Evolutionary conservation across 2,797 vertebrate species (phyloP).

Genomic region (Acanthopagrus latus): DNA sequence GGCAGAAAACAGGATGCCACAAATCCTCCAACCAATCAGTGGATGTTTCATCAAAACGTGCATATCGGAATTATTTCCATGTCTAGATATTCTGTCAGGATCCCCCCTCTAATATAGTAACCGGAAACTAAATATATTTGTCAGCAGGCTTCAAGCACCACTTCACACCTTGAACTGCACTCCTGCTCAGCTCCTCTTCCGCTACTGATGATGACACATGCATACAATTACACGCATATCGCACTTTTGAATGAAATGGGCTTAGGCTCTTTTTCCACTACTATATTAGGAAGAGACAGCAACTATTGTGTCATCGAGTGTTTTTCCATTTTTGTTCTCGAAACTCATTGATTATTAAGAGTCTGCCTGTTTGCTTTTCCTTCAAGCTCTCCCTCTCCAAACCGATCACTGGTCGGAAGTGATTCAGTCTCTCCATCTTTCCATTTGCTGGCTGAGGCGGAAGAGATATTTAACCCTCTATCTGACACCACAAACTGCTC

Average conservation of each 20-base stretch:
- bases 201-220: background rate
- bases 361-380: constrained; percentile 2
- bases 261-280: too few relatives aligned
- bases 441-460: background rate
- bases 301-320: too few relatives aligned
- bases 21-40: background rate
- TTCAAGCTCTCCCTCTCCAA: background rate
- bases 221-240: background rate
- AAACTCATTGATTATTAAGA: background rate
- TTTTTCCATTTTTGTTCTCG: background rate
- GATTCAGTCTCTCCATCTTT: constrained; percentile 34
- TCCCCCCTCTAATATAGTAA: constrained; percentile 8
- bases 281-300: too few relatives aligned
- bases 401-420: constrained; percentile 11
- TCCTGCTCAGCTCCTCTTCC: background rate
- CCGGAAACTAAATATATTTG: constrained; percentile 10
- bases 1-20: background rate
- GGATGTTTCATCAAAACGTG: background rate
- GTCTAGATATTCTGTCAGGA: background rate
- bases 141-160: constrained; percentile 23
- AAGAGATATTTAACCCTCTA: background rate
- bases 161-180: constrained; percentile 19
- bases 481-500: background rate
- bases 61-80: constrained; percentile 2
- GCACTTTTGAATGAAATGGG: background rate